phyloP scores from a whole-genome alignment of 2,797 vertebrate genomes.

The Micrastur ruficollis region DNA sequence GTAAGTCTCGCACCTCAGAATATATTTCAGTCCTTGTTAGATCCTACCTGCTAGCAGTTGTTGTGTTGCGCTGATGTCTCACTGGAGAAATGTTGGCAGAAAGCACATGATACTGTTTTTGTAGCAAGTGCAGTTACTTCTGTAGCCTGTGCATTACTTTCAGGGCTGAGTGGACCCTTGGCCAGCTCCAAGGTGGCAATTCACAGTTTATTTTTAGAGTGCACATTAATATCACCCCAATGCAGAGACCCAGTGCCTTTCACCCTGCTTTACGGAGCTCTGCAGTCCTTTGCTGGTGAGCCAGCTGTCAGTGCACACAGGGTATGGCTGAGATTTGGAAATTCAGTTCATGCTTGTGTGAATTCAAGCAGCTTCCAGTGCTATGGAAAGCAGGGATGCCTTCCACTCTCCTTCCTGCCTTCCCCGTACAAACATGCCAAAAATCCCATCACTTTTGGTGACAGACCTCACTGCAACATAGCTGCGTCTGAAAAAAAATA shows the following conservation, averaged over 20 bases:
- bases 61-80: not conserved
- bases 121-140: not conserved
- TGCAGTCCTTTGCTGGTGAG: not conserved
- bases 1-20: not conserved
- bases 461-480: constrained; percentile 16
- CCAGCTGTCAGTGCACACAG: not conserved
- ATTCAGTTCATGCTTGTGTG: not conserved
- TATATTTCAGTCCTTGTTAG: not conserved
- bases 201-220: not conserved
- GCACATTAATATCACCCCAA: not conserved
- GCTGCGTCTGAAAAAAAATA: constrained; percentile 34
- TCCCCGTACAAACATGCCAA: not conserved
- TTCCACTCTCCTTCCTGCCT: not conserved
- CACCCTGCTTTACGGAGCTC: not conserved
- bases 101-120: not conserved
- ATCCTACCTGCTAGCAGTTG: not conserved
- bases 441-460: constrained; percentile 2
- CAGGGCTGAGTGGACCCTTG: not conserved
- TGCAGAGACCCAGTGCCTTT: not conserved
- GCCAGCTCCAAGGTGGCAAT: not conserved
- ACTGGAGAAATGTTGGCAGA: not conserved
- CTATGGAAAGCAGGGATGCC: not conserved
- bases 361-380: not conserved
- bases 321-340: not conserved
- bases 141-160: not conserved